These are phyloP conservation scores for Sebastes kiyomatsui DNA, from an alignment of 2,797 vertebrate species.

Conservation along the genomic window DNA sequence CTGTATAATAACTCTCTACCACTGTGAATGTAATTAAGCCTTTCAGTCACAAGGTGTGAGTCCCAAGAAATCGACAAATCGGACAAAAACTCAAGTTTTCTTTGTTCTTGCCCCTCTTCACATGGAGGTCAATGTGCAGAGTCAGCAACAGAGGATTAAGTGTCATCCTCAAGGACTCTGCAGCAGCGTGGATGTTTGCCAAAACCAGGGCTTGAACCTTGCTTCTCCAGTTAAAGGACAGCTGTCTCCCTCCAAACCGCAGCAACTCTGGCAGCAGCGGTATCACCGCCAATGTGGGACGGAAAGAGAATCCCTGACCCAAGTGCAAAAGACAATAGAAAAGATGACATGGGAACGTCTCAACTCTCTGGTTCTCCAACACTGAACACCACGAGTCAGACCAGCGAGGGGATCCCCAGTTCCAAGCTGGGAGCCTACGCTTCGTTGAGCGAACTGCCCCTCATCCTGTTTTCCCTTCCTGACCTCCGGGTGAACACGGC, in stretches of 20 bases:
- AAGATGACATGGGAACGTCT: constrained; percentile 78
- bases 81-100: background rate
- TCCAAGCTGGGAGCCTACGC: constrained; percentile 24
- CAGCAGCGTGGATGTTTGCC: constrained; percentile 43
- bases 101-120: constrained; percentile 16
- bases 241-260: constrained; percentile 49
- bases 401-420: constrained; percentile 59
- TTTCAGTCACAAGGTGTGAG: background rate
- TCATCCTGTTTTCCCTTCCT: constrained; percentile 72
- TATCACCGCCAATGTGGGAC: constrained; percentile 40
- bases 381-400: constrained; percentile 67
- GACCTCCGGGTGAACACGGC: constrained; percentile 25
- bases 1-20: background rate
- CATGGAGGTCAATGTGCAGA: constrained; percentile 30
- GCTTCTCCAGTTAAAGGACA: constrained; percentile 58
- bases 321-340: constrained; percentile 73
- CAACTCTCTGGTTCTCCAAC: constrained; percentile 79
- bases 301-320: constrained; percentile 71
- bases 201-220: constrained; percentile 42
- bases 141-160: constrained; percentile 42
- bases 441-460: constrained; percentile 48
- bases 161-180: constrained; percentile 56
- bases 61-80: constrained; percentile 4
- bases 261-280: constrained; percentile 38
- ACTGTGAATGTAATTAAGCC: background rate